Evolutionary conservation across 2,888 invertebrate species (phyloP), one percentile per base, ranked within the genome.

Genomic region (Melolontha melolontha): DNA sequence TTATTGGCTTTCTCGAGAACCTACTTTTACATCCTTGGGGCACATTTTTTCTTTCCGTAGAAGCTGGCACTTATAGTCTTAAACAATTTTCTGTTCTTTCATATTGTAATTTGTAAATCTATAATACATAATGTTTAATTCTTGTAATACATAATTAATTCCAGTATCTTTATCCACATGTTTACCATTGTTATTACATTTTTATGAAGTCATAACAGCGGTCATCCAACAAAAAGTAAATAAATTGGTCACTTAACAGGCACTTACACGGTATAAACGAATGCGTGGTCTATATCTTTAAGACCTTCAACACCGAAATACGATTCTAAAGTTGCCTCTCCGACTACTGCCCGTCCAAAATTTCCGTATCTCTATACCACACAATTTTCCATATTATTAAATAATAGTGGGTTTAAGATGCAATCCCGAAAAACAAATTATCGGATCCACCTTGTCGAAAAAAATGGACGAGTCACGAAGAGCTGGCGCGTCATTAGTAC

Each of bases 401-500:
- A 57, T 67, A 67, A 67, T 62, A 51, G 62, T 42, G 34, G 67
- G 67, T 63, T 67, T 42, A 14, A 51, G 62, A 50, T 47, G 34
- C 57, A 52, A 63, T 63, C 59, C 62, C 66, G 55, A 59, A 75
- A 76, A 76, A 76, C 74, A 75, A 76, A 76, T 76, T 75, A 75
- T 71, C 68, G 69, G 66, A 73, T 72, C 71, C 66, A 71, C 54
- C 64, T 51, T 65, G 72, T 73, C 34, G 49, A 42, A 40, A 62
- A n/a, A 76, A 78, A 77, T 67, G 64, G 70, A 69, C 78, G 65
- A 77, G 79, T 80, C 80, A 79, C 75, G 79, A 75, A 71, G 74
- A 74, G 73, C 75, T 75, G 77, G 77, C 78, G 75, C 76, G 78
- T 81, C 80, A 81, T 81, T 81, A 81, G 78, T 71, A 74, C 73